These are phyloP conservation scores for Mareca penelope DNA, from an alignment of 2,797 vertebrate genomes.

Conservation along the genomic window DNA sequence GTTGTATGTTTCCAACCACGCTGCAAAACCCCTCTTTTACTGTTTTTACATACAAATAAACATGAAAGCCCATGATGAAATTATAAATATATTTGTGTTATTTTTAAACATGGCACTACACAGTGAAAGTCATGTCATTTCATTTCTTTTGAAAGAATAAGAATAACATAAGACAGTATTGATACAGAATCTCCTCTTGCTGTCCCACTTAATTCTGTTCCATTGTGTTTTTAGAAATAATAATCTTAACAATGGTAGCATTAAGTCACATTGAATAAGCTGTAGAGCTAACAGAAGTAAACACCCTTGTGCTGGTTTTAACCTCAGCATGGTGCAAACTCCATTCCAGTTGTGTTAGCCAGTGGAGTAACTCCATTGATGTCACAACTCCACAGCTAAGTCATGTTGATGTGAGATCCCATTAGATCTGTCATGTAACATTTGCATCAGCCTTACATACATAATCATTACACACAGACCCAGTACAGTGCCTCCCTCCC, in stretches of 20 bases:
- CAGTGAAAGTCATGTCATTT: conserved; percentile 32
- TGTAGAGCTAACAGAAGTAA: background rate
- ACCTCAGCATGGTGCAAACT: background rate
- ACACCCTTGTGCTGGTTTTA: background rate
- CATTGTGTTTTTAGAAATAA: background rate
- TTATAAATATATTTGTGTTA: conserved; percentile 66
- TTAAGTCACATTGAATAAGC: background rate
- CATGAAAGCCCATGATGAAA: background rate
- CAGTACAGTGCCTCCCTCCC: background rate
- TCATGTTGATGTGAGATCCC: background rate
- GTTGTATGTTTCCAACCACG: background rate
- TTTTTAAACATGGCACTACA: conserved; percentile 64
- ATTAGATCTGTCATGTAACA: background rate
- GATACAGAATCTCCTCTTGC: background rate
- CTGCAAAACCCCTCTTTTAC: accelerated
- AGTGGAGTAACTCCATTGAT: background rate
- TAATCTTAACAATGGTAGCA: background rate
- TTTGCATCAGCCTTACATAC: background rate
- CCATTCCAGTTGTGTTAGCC: background rate
- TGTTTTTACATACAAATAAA: background rate
- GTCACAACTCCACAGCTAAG: background rate
- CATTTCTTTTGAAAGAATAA: background rate
- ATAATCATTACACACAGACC: background rate
- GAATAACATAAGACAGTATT: background rate
- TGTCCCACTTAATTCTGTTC: background rate